phyloP scores from a whole-genome alignment of 2,797 vertebrate species.

The Catostomus latipinnis region DNA sequence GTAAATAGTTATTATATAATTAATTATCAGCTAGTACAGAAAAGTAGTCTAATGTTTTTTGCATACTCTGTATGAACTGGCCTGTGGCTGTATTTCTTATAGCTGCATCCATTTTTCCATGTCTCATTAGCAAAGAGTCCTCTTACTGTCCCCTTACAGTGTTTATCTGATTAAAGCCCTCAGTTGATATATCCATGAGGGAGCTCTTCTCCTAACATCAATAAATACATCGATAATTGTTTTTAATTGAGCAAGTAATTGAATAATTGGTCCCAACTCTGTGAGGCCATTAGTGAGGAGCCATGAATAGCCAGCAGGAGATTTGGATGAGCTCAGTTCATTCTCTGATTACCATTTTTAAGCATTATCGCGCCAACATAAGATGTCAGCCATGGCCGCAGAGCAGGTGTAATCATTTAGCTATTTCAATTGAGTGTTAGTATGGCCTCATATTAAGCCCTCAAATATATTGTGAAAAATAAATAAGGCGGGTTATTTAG shows the following conservation, averaged over 20 bases:
- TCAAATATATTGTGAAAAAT: slow-evolving; percentile 3
- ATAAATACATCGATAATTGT: slow-evolving; percentile 57
- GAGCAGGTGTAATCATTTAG: slow-evolving; percentile 23
- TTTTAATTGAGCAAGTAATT: slow-evolving; percentile 60
- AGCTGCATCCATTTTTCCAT: slow-evolving; percentile 43
- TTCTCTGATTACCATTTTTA: slow-evolving; percentile 43
- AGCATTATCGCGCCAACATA: slow-evolving; percentile 44
- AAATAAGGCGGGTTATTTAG: background rate
- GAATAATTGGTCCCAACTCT: slow-evolving; percentile 49
- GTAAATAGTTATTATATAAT: no score
- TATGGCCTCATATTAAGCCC: slow-evolving; percentile 1
- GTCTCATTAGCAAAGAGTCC: slow-evolving; percentile 49
- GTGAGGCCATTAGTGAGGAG: slow-evolving; percentile 40
- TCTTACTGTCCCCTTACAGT: slow-evolving; percentile 30
- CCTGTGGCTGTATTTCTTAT: slow-evolving; percentile 14
- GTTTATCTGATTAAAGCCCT: slow-evolving; percentile 56
- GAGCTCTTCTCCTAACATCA: slow-evolving; percentile 49
- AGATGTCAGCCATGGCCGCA: slow-evolving; percentile 32
- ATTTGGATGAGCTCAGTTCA: slow-evolving; percentile 36
- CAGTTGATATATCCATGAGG: slow-evolving; percentile 48
- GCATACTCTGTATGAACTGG: slow-evolving; percentile 3
- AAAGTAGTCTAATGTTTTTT: background rate
- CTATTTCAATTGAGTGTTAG: background rate
- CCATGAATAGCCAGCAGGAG: slow-evolving; percentile 48
- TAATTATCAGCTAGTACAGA: no score